Conservation (phyloP, 1,140 invertebrate genomes). For the Euura saliciscinereae region DNA sequence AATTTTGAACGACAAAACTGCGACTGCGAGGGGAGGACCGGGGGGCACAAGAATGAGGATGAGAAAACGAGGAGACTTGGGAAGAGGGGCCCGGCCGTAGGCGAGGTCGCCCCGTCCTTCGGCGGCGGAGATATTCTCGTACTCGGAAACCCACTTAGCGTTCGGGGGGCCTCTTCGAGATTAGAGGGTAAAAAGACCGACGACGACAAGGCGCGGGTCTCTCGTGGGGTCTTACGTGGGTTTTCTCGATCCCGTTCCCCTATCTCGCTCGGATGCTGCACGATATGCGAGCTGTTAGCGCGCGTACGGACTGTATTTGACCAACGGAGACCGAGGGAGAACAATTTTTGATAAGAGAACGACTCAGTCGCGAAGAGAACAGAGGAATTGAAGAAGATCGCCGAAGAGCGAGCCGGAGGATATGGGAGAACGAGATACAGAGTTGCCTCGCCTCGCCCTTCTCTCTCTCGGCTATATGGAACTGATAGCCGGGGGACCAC, state of each 20-base stretch:
- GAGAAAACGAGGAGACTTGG: background rate
- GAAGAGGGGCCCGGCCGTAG: background rate
- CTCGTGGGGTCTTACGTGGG: conserved; percentile 1
- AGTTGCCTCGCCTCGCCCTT: background rate
- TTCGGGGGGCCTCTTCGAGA: conserved; percentile 36
- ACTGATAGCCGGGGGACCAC: background rate
- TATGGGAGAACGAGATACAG: background rate
- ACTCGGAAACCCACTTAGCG: conserved; percentile 55
- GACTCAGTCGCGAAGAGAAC: background rate
- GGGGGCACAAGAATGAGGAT: background rate
- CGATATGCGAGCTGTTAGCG: background rate
- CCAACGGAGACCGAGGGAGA: conserved; percentile 1
- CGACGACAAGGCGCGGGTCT: background rate
- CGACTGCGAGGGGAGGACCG: background rate
- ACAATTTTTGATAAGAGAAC: background rate
- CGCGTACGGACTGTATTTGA: background rate
- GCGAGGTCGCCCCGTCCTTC: background rate
- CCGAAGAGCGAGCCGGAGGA: background rate
- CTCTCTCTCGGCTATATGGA: background rate
- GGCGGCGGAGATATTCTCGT: conserved; percentile 43
- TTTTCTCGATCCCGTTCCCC: background rate
- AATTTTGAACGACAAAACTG: background rate
- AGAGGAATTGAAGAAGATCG: conserved; percentile 1
- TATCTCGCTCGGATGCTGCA: background rate
- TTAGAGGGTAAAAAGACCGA: conserved; percentile 41